Percentiles rank a stretch among this genome's conserved stretches.
Evolutionary conservation across 2,888 invertebrate genomes (phyloP).

Genomic region (Autographa pulchrina): DNA sequence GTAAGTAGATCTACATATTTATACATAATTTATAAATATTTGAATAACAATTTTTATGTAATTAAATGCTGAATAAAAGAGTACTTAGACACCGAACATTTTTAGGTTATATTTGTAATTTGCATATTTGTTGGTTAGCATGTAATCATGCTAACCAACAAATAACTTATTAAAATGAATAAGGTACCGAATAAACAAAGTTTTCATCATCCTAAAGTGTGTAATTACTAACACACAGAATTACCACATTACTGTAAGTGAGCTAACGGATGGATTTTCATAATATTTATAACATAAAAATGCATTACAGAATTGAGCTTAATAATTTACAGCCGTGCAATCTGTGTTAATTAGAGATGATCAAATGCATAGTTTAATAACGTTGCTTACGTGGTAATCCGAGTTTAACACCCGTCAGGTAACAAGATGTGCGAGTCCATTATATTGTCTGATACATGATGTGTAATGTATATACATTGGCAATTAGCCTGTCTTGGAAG

Average conservation of each 20-base stretch:
- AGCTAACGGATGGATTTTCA: too few relatives aligned
- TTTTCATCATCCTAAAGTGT: too few relatives aligned
- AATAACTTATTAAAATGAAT: too few relatives aligned
- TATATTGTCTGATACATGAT: neutral
- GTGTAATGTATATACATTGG: neutral
- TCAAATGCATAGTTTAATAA: neutral
- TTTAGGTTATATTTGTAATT: too few relatives aligned
- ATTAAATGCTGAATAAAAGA: too few relatives aligned
- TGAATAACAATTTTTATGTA: neutral
- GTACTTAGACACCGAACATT: too few relatives aligned
- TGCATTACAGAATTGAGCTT: neutral
- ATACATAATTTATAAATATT: neutral
- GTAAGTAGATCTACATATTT: neutral
- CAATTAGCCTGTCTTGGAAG: constrained; percentile 9
- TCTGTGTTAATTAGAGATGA: neutral
- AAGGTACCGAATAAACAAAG: too few relatives aligned
- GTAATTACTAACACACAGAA: too few relatives aligned
- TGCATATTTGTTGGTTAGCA: too few relatives aligned
- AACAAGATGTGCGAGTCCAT: neutral
- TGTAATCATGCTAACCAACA: too few relatives aligned
- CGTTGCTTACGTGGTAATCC: neutral
- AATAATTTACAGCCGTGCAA: neutral
- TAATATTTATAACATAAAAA: too few relatives aligned
- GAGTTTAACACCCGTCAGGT: neutral
- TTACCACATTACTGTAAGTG: too few relatives aligned